These are phyloP conservation scores for Hetaerina titia DNA, from an alignment of 2,888 invertebrate species.

Conservation along the genomic window DNA sequence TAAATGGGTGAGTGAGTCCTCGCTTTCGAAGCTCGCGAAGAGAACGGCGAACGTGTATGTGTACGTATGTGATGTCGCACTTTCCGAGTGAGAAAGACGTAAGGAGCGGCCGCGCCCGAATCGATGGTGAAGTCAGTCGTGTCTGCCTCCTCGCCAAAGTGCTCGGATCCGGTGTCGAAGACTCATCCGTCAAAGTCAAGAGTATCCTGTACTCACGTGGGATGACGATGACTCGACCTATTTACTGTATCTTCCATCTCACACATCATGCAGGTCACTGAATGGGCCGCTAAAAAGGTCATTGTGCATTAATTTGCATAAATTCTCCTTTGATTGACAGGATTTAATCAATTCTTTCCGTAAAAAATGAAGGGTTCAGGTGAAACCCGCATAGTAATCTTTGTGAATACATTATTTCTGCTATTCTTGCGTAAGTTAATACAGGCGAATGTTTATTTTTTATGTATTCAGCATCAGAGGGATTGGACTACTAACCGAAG, in stretches of 20 bases:
- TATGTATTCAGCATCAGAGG: no score
- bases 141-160: not conserved
- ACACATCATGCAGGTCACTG: not conserved
- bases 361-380: not conserved
- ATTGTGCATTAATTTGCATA: not conserved
- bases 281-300: not conserved
- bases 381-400: no score
- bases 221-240: not conserved
- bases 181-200: not conserved
- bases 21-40: not conserved
- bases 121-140: not conserved
- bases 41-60: not conserved
- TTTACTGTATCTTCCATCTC: not conserved
- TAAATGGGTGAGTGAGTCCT: no score
- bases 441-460: no score
- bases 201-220: not conserved
- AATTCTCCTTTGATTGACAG: not conserved
- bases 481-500: no score
- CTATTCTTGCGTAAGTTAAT: no score
- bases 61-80: not conserved
- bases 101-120: no score
- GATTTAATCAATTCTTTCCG: not conserved
- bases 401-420: no score
- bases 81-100: not conserved
- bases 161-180: not conserved